phyloP scores from a whole-genome alignment of 2,113 vertebrate genomes.

The Perognathus longimembris region DNA sequence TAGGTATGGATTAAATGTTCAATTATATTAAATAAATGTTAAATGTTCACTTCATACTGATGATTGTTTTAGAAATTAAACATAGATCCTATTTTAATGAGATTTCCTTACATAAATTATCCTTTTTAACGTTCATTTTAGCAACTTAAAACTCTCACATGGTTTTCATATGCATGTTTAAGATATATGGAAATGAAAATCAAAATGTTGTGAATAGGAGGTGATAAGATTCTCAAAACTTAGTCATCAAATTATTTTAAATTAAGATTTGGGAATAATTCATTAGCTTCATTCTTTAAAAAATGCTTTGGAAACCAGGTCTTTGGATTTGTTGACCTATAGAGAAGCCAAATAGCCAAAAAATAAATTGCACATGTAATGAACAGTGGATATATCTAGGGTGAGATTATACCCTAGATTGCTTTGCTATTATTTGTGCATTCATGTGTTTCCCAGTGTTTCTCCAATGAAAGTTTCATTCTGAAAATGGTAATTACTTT shows the following conservation, averaged over 20 bases:
- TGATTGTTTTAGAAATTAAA: slow-evolving; percentile 47
- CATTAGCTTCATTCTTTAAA: background rate
- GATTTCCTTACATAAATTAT: slow-evolving; percentile 8
- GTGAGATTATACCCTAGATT: background rate
- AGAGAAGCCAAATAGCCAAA: slow-evolving; percentile 26
- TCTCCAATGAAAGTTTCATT: slow-evolving; percentile 10
- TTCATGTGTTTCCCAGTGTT: background rate
- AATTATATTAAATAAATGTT: background rate
- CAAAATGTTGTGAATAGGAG: slow-evolving; percentile 1
- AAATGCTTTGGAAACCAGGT: background rate
- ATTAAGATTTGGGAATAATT: slow-evolving; percentile 35
- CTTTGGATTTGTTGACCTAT: slow-evolving; percentile 14
- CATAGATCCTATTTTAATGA: slow-evolving; percentile 5
- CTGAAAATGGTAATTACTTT: background rate
- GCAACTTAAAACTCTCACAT: background rate
- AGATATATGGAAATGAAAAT: slow-evolving; percentile 11
- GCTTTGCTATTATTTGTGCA: slow-evolving; percentile 8
- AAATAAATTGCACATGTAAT: slow-evolving; percentile 39
- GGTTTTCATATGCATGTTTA: slow-evolving; percentile 12
- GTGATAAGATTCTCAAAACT: slow-evolving; percentile 19
- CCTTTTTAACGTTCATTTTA: slow-evolving; percentile 22
- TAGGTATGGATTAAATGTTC: background rate
- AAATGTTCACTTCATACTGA: slow-evolving; percentile 15
- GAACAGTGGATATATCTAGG: background rate
- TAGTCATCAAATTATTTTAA: background rate